These are phyloP conservation scores for Drosophila erecta DNA, from an alignment of 1,140 invertebrate species.

Conservation along the genomic window DNA sequence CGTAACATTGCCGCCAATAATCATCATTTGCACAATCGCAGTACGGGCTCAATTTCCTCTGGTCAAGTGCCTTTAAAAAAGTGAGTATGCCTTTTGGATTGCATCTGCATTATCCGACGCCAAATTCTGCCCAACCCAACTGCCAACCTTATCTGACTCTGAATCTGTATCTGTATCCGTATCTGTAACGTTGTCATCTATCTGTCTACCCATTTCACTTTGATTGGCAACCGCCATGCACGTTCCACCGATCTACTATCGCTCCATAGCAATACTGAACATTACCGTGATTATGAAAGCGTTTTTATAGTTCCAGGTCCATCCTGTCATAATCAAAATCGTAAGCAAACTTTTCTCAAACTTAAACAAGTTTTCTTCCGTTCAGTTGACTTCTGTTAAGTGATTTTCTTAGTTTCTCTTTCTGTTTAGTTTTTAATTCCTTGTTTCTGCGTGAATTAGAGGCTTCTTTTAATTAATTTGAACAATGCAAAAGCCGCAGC, in stretches of 20 bases:
- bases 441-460: not conserved
- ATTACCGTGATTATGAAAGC: constrained; percentile 90
- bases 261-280: constrained; percentile 85
- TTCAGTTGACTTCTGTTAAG: constrained; percentile 19
- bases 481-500: not conserved
- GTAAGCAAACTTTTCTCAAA: constrained; percentile 70
- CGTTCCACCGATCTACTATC: constrained; percentile 41
- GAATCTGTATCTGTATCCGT: constrained; percentile 8
- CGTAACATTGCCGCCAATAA: constrained; percentile 92
- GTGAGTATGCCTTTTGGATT: constrained; percentile 87
- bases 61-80: constrained; percentile 99
- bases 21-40: constrained; percentile 85
- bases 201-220: constrained; percentile 40
- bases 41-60: constrained; percentile 87
- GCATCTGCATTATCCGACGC: not conserved
- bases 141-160: constrained; percentile 12
- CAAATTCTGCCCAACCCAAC: not conserved
- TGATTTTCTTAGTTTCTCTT: constrained; percentile 21
- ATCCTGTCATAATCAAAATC: constrained; percentile 85
- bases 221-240: constrained; percentile 63
- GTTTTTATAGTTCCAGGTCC: constrained; percentile 91
- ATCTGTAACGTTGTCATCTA: constrained; percentile 26
- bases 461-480: not conserved
- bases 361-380: constrained; percentile 28
- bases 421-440: constrained; percentile 21